Conservation (phyloP, 2,113 vertebrate species). For the Anolis carolinensis region DNA sequence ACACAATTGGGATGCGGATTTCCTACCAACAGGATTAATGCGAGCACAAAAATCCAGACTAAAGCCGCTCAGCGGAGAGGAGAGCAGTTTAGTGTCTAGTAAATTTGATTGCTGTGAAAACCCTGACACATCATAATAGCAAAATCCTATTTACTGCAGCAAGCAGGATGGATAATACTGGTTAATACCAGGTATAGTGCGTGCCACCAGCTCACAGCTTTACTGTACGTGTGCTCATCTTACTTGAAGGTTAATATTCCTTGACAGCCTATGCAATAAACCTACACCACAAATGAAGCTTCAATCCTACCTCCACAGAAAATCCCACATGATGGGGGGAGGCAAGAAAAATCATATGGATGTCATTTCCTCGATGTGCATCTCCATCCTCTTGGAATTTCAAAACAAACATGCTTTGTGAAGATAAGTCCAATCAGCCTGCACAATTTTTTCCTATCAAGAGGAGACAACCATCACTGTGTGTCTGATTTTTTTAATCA, state of each 20-base stretch:
- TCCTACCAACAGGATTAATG: constrained; percentile 81
- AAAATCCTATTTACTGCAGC: constrained; percentile 85
- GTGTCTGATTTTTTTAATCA: background rate
- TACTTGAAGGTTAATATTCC: constrained; percentile 81
- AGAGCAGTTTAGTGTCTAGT: constrained; percentile 77
- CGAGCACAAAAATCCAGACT: constrained; percentile 76
- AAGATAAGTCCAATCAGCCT: background rate
- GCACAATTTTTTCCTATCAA: background rate
- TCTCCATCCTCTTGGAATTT: constrained; percentile 18
- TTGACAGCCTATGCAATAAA: constrained; percentile 76
- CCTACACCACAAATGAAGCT: constrained; percentile 76
- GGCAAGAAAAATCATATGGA: constrained; percentile 48
- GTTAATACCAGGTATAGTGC: constrained; percentile 79
- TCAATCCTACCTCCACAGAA: constrained; percentile 66
- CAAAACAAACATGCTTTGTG: background rate
- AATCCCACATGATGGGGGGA: constrained; percentile 56
- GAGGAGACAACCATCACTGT: background rate
- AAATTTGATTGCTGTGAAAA: constrained; percentile 85
- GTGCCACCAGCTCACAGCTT: constrained; percentile 75
- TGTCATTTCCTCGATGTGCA: constrained; percentile 31
- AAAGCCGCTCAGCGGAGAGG: constrained; percentile 80
- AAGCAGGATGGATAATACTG: constrained; percentile 81
- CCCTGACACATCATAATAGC: constrained; percentile 85
- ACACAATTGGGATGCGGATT: constrained; percentile 79
- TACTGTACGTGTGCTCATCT: constrained; percentile 73